phyloP scores from a whole-genome alignment of 2,888 invertebrate genomes.

The Synergus laeviventris region DNA sequence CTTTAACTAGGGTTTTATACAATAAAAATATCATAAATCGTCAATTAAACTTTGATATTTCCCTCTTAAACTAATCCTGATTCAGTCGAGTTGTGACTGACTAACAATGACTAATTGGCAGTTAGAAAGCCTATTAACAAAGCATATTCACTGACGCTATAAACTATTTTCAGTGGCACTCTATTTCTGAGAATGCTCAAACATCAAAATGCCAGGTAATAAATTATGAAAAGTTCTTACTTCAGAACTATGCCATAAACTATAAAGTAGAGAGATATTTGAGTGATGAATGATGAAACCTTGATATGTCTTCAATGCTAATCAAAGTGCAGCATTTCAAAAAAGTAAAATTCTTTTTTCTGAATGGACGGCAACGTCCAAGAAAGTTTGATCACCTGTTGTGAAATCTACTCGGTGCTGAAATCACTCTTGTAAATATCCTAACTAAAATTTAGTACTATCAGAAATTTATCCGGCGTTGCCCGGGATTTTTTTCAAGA shows the following conservation, averaged over 20 bases:
- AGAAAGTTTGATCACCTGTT: not conserved
- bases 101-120: no score
- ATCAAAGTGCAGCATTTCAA: not conserved
- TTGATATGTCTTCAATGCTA: not conserved
- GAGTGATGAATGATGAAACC: not conserved
- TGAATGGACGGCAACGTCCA: not conserved
- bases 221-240: not conserved
- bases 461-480: no score
- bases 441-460: no score
- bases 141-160: no score
- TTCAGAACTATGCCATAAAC: not conserved
- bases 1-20: no score
- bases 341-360: not conserved
- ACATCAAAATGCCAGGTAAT: not conserved
- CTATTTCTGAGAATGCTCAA: not conserved
- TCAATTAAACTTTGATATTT: not conserved
- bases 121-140: no score
- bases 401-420: not conserved
- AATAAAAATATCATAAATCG: not conserved
- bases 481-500: no score
- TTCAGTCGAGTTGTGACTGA: not conserved
- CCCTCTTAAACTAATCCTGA: not conserved
- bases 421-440: not conserved
- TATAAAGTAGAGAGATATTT: not conserved
- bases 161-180: not conserved